Percentiles rank a stretch among this genome's conserved stretches.
phyloP scores from a whole-genome alignment of 2,888 invertebrate species.

The Psylliodes chrysocephalus region DNA sequence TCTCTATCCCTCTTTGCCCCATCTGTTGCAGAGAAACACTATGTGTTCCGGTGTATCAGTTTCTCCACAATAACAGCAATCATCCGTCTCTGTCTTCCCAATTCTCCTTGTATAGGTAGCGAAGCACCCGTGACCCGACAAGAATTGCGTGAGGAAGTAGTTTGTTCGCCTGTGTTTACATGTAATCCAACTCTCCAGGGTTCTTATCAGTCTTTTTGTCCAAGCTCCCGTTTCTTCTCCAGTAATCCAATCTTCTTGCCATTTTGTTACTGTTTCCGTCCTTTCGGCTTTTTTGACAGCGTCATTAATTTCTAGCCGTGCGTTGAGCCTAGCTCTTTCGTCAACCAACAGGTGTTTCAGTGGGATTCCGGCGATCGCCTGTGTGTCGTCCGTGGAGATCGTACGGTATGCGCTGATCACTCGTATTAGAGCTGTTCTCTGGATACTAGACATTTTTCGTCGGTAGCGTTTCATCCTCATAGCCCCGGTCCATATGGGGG shows the following conservation, averaged over 20 bases:
- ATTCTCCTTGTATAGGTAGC: not conserved
- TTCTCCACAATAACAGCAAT: not conserved
- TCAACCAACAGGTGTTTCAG: not conserved
- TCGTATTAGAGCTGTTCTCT: constrained; percentile 13
- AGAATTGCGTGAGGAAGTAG: constrained; percentile 9
- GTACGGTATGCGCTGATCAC: constrained; percentile 7
- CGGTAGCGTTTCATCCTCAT: constrained; percentile 3
- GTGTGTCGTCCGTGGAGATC: not conserved
- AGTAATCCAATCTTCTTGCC: not conserved
- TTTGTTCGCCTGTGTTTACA: constrained; percentile 7
- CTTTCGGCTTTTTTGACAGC: not conserved
- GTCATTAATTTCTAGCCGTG: not conserved
- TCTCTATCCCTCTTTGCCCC: not conserved
- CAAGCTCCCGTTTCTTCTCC: not conserved
- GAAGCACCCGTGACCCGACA: constrained; percentile 6
- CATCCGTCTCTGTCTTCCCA: not conserved
- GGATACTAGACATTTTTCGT: not conserved
- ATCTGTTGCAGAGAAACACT: not conserved
- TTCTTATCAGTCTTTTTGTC: not conserved
- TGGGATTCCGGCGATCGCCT: constrained; percentile 6
- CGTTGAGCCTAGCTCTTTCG: not conserved
- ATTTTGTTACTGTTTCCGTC: not conserved
- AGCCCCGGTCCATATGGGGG: constrained; percentile 29
- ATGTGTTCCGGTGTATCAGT: not conserved
- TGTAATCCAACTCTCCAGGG: not conserved